Evolutionary conservation across 1,140 invertebrate species (phyloP).

Genomic region (Xylocopa sonorina): DNA sequence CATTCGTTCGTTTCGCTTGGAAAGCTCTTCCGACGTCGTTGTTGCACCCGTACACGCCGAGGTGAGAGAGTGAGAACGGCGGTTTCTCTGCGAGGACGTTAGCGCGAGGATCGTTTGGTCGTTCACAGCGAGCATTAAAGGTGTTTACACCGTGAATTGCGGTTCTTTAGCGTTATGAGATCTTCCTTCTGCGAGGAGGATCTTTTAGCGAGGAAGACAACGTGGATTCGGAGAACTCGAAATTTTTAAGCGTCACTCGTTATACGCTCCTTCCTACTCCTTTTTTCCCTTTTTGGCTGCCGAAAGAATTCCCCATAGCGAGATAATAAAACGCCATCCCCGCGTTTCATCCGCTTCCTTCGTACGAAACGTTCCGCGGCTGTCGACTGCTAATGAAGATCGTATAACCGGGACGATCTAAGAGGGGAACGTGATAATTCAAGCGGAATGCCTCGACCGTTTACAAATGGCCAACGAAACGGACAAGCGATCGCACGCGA

Average conservation of each 20-base stretch:
- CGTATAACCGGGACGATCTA: constrained; percentile 10
- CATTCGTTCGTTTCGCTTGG: neutral
- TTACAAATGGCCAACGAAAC: constrained; percentile 39
- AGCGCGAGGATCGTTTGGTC: neutral
- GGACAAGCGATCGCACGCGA: constrained; percentile 37
- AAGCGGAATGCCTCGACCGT: constrained; percentile 10
- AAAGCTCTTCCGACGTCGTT: constrained; percentile 7
- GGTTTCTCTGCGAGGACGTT: constrained; percentile 9
- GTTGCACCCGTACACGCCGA: no score
- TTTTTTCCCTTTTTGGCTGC: neutral
- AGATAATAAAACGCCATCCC: neutral
- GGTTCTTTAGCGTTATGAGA: neutral
- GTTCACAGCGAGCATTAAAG: neutral
- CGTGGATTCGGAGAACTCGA: neutral
- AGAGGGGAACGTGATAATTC: constrained; percentile 31
- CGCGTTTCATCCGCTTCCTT: neutral
- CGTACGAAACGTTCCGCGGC: neutral
- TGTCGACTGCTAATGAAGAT: constrained; percentile 40
- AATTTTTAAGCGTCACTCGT: neutral
- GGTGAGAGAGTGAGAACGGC: neutral
- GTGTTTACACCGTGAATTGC: neutral
- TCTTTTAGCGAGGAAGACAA: neutral
- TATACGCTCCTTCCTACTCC: neutral
- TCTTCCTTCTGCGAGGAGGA: neutral
- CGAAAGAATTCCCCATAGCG: neutral